A percentile compares a stretch with the other conserved stretches of the same genome.
Evolutionary conservation across 2,797 vertebrate genomes (phyloP).

Genomic region (Chloroceryle inda): DNA sequence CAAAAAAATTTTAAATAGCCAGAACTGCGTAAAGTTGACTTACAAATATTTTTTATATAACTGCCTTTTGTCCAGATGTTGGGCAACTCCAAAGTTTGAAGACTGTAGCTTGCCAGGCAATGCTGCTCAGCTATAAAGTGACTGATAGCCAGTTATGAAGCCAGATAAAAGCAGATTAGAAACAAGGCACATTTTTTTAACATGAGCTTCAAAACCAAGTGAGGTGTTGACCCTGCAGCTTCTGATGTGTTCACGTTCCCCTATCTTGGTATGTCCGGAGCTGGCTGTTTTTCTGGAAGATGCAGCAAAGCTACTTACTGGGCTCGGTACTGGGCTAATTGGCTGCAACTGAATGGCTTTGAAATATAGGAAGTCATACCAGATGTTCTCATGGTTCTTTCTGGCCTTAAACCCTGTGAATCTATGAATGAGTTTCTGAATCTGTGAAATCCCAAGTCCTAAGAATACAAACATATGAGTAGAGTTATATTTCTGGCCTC

Average conservation of each 20-base stretch:
- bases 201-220: neutral
- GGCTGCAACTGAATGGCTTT: constrained; percentile 50
- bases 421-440: constrained; percentile 71
- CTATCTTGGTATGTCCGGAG: neutral
- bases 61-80: neutral
- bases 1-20: neutral
- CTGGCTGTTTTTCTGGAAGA: constrained; percentile 54
- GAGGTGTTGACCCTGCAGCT: neutral
- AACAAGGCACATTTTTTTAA: neutral
- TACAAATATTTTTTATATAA: neutral
- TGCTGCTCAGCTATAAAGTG: neutral
- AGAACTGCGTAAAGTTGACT: neutral
- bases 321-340: neutral
- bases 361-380: constrained; percentile 64
- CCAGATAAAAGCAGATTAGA: neutral
- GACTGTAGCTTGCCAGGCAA: neutral
- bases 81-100: neutral
- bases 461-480: constrained; percentile 69
- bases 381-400: constrained; percentile 60
- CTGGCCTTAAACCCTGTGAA: constrained; percentile 53
- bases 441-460: constrained; percentile 45
- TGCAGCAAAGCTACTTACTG: constrained; percentile 18
- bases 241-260: neutral
- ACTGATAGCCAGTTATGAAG: neutral
- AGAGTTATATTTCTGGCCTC: constrained; percentile 70